Conservation (phyloP, 35 echinoderm and acorn worm species). For the Lytechinus variegatus region DNA sequence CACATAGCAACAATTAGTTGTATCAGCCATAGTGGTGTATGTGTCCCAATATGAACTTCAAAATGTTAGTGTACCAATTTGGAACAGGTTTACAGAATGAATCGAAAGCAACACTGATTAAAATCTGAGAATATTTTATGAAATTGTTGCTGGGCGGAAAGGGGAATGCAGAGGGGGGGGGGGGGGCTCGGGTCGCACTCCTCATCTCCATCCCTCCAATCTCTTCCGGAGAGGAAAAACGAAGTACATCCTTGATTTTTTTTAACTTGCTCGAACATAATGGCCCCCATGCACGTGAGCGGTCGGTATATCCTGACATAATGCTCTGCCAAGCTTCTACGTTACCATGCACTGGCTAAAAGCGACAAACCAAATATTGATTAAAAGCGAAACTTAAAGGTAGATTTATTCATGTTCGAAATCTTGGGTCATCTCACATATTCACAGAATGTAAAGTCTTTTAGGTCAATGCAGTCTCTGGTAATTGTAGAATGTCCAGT, state of each 20-base stretch:
- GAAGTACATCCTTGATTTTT: not conserved
- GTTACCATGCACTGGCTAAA: not conserved
- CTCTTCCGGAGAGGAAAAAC: not conserved
- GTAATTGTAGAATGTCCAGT: no score
- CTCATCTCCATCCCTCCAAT: not conserved
- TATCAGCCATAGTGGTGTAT: no score
- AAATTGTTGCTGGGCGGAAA: no score
- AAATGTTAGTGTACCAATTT: no score
- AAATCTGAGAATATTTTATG: no score
- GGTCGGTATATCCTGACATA: not conserved
- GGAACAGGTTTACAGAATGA: no score
- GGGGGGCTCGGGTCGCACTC: not conserved
- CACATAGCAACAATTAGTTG: no score
- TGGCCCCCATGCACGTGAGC: not conserved
- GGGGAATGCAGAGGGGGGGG: not conserved
- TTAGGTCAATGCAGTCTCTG: no score
- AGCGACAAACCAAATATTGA: not conserved
- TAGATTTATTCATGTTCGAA: not conserved
- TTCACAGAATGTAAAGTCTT: no score
- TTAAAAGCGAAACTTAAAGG: not conserved
- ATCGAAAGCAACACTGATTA: no score
- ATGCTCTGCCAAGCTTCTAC: not conserved
- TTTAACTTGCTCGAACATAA: not conserved
- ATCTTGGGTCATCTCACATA: no score
- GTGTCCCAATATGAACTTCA: no score